Conservation (phyloP, 2,888 invertebrate genomes). For the Nesidiocoris tenuis region DNA sequence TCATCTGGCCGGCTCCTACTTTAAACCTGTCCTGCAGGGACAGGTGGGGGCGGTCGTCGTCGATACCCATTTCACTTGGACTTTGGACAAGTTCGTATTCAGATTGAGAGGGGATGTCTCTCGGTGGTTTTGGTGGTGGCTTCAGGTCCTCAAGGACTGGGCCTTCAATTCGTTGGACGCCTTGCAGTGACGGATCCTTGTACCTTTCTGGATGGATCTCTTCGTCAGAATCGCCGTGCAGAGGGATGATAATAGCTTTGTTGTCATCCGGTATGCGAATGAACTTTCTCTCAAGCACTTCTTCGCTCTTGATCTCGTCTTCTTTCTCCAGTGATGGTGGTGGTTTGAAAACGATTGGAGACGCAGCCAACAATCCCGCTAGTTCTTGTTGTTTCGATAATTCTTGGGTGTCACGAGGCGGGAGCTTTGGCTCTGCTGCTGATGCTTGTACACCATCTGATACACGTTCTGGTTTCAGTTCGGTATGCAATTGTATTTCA, state of each 20-base stretch:
- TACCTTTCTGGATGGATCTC: constrained; percentile 47
- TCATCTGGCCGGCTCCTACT: constrained; percentile 70
- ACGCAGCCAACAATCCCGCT: background rate
- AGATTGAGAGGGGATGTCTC: background rate
- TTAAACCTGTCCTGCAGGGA: constrained; percentile 56
- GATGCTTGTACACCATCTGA: background rate
- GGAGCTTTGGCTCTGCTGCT: background rate
- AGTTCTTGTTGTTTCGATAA: background rate
- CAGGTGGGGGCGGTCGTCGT: constrained; percentile 59
- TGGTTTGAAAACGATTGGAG: background rate
- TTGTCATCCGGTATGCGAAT: constrained; percentile 46
- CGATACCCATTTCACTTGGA: constrained; percentile 22
- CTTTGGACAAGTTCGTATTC: constrained; percentile 26
- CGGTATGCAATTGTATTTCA: background rate
- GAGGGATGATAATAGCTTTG: constrained; percentile 49
- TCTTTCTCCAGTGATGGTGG: constrained; percentile 41
- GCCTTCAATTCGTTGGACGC: constrained; percentile 31
- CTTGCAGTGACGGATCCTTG: constrained; percentile 31
- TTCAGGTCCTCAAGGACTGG: constrained; percentile 15
- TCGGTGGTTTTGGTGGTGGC: background rate
- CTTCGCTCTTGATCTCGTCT: constrained; percentile 57
- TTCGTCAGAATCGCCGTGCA: constrained; percentile 49
- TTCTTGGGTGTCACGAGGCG: background rate
- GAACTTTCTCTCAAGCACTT: constrained; percentile 56
- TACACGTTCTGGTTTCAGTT: background rate